Base-by-base conservation (phyloP, 2,113 vertebrate species). In the Cryptotis parvus region DNA sequence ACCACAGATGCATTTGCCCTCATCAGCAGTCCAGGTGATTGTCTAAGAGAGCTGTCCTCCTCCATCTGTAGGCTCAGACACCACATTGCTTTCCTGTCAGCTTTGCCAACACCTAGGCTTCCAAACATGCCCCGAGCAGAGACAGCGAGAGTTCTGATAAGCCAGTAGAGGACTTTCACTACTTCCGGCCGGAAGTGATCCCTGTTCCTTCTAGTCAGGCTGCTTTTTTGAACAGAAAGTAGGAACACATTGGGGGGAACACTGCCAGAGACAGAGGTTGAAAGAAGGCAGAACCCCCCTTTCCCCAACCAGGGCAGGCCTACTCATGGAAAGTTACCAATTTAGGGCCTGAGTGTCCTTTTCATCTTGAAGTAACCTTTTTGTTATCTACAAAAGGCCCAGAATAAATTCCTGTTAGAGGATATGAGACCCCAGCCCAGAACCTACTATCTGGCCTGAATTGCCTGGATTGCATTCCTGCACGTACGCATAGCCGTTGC, bases 31-130 rank as follows among this genome's bases (percentile, higher is more conserved):
- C 70, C n/a, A 2, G 4, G 16, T 18, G 27, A 26, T 15, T 76
- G 69, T 87, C 33, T 22, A 75, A 84, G 84, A 75, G 39, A 7
- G 49, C 55, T 84, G 61, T 90, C 76, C 75, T 90, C 76, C 75
- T 88, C 27, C 10, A 7, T 0, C 0, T 3, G 35, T 52, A 31
- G 74, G 84, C 37, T 91, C 74, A 65, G 75, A 80, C n/a, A 24
- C 33, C 69, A 65, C 29, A 61, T 76, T 70, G 77, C 84, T 93
- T 66, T 73, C 16, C 35, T 52, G 33, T 11, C n/a, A 0, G 22
- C 24, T 45, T 68, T 39, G 65, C 75, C 29, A 8, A 29, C 14
- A 8, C 29, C 45, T 72, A 65, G 49, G 52, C n/a, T 93, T 76
- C 73, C 73, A 41, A 69, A 74, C 77, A 70, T 84, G 68, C 45